Base-by-base conservation (phyloP, 2,888 invertebrate genomes). In the Ganaspis brasiliensis region DNA sequence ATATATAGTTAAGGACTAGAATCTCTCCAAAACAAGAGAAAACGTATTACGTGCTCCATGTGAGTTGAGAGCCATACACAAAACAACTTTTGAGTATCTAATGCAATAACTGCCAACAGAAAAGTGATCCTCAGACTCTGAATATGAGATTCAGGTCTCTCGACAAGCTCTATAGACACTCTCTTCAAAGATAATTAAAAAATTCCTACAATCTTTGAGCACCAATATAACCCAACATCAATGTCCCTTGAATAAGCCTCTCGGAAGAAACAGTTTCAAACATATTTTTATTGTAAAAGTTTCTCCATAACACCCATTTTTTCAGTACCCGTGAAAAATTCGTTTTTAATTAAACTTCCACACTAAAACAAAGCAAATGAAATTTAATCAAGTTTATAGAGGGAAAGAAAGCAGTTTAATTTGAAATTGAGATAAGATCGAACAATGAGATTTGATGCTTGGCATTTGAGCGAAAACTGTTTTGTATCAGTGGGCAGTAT, bases 21-120 rank as follows among this genome's bases (percentile, higher is more conserved):
- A 56, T 37, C 24, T 56, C 52, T 24, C 24, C 37, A 45, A 52
- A 63, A 59, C 61, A 59, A 63, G 31, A 73, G 63, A 63, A 73
- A 52, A 61, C 19, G 73, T 45, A 49, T 52, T 61, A 61, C 24
- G 56, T 73, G 35, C 49, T 74, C 21, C 37, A 74, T 49, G 5
- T 26, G 16, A 72, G 21, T 49, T 24, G 45, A 67, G 26, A 9
- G 12, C 40, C 45, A 67, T 67, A 45, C 16, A 67, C 45, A 10
- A 45, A 67, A 4, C n/a, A 49, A 67, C 24, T 67, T 67, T 67
- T 67, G 45, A 67, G 26, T n/a, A 45, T 67, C 67, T 57, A 70
- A 40, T 49, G 49, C 49, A 73, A 71, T 45, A 59, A 75, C 52
- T 31, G 12, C 45, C 9, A n/a, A 45, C 35, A 8, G 35, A 40